Conservation (phyloP, 2,113 vertebrate genomes). For the Hypanus sabinus region DNA sequence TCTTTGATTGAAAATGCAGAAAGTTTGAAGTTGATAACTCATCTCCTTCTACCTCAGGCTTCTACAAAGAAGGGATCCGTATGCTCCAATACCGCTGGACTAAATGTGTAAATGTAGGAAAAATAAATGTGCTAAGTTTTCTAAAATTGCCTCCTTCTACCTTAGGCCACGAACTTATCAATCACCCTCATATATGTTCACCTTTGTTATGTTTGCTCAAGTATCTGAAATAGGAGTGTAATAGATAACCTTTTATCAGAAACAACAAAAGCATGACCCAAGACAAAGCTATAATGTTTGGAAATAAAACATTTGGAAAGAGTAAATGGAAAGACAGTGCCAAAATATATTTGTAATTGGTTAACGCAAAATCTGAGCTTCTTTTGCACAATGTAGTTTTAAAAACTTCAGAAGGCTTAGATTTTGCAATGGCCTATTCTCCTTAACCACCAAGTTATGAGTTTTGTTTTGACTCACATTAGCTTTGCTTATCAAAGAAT, state of each 20-base stretch:
- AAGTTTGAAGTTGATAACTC: too few species aligned
- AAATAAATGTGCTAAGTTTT: too few species aligned
- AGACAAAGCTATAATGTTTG: background rate
- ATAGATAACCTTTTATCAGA: background rate
- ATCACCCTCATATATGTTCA: too few species aligned
- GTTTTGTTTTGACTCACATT: background rate
- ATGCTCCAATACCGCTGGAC: too few species aligned
- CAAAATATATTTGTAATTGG: background rate
- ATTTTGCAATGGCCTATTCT: background rate
- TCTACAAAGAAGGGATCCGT: too few species aligned
- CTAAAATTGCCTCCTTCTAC: too few species aligned
- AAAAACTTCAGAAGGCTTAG: background rate
- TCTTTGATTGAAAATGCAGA: too few species aligned
- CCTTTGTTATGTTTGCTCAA: background rate
- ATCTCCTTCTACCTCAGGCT: too few species aligned
- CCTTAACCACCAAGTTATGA: background rate
- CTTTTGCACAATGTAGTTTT: background rate
- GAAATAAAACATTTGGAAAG: background rate
- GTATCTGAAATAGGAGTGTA: background rate
- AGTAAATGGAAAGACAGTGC: background rate
- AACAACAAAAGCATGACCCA: background rate
- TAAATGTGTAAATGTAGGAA: too few species aligned
- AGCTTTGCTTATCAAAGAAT: background rate
- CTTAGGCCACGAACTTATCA: too few species aligned
- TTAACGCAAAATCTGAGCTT: background rate